phyloP scores from a whole-genome alignment of 2,888 invertebrate species.

The Chymomyza amoena region DNA sequence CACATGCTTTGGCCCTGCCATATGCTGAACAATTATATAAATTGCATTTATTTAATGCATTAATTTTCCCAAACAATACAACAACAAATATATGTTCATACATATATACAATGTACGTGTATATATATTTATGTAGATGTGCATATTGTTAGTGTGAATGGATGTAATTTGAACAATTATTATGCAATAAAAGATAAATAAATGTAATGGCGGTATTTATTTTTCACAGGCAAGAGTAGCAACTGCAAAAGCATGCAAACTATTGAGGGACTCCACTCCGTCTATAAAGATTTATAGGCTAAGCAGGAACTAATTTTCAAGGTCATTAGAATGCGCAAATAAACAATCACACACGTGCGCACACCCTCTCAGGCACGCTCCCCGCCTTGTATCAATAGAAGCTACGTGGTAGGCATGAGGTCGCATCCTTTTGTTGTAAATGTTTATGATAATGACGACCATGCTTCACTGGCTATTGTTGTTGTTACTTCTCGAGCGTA shows the following conservation, averaged over 20 bases:
- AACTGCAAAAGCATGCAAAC: not conserved
- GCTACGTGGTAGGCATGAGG: not conserved
- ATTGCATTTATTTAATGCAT: constrained; percentile 42
- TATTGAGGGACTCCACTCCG: not conserved
- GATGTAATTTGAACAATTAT: constrained; percentile 48
- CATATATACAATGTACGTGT: not conserved
- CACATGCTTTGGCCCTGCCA: constrained; percentile 12
- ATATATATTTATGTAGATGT: not conserved
- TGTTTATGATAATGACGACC: constrained; percentile 71
- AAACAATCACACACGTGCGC: constrained; percentile 17
- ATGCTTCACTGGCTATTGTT: constrained; percentile 34
- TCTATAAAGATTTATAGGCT: constrained; percentile 3
- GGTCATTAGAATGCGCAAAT: constrained; percentile 74
- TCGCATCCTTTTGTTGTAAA: constrained; percentile 66
- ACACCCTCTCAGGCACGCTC: not conserved
- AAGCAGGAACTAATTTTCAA: constrained; percentile 76
- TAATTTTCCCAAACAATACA: constrained; percentile 10
- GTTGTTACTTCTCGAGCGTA: constrained; percentile 54
- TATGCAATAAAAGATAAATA: constrained; percentile 66
- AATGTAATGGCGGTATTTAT: constrained; percentile 56
- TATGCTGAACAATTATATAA: constrained; percentile 49
- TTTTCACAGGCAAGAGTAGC: constrained; percentile 16
- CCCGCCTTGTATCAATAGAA: not conserved
- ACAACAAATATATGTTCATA: constrained; percentile 15
- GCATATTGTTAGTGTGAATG: not conserved